These are phyloP conservation scores for Chiroxiphia lanceolata DNA, from an alignment of 2,797 vertebrate species.

Conservation along the genomic window DNA sequence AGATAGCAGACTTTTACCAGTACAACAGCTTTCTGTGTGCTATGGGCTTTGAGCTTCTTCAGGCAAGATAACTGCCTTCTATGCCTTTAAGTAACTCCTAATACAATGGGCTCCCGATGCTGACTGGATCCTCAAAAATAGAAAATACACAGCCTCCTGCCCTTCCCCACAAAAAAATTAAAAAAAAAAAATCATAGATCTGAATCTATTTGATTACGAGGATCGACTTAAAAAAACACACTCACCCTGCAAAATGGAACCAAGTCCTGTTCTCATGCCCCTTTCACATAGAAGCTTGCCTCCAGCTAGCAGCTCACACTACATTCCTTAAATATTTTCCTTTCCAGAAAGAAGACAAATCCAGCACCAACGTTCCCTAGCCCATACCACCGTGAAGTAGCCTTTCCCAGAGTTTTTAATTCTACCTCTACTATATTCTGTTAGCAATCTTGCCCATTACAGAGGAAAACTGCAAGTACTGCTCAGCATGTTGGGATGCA, in stretches of 20 bases:
- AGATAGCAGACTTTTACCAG: neutral
- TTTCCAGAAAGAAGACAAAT: slow-evolving; percentile 8
- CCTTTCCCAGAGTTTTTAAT: neutral
- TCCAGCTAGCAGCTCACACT: neutral
- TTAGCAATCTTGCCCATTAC: neutral
- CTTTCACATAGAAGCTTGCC: neutral
- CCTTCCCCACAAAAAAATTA: no score
- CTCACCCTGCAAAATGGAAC: neutral
- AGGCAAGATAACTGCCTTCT: neutral
- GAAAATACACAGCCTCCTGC: neutral
- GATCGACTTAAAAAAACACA: neutral
- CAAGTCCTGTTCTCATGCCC: neutral
- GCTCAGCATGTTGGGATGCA: neutral
- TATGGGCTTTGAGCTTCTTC: neutral
- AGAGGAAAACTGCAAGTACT: neutral
- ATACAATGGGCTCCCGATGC: neutral
- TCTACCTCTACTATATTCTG: neutral
- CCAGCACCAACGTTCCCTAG: neutral
- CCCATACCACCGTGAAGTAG: neutral
- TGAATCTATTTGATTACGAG: neutral
- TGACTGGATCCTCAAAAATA: neutral
- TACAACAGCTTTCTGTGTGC: neutral
- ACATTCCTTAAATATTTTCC: slow-evolving; percentile 30
- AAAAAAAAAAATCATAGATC: neutral
- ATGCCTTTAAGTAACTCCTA: neutral